Evolutionary conservation across 2,888 invertebrate genomes (phyloP), one percentile per base, ranked within the genome.

Genomic region (Agrochola macilenta): DNA sequence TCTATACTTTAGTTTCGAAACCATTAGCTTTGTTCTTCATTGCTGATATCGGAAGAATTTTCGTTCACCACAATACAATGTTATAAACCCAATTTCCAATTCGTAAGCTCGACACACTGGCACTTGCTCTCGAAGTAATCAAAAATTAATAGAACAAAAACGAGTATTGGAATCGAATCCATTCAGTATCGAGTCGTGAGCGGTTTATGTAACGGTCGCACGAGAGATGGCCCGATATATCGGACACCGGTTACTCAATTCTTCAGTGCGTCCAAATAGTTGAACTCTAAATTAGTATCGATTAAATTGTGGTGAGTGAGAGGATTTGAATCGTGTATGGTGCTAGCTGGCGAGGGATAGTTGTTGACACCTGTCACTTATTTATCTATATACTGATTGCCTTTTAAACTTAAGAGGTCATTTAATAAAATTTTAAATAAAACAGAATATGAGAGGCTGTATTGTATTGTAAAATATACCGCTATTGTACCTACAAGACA

Each of bases 141-240:
- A 75, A 75, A 84, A 72, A 80, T 78, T 69, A 77, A 79, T 85
- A 81, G 78, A 82, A 79, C 84, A 76, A 86, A 79, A 87, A 80
- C 83, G 81, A 72, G 74, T 80, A 81, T 83, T 72, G 65, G 79
- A 86, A 89, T 89, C 87, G 87, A 89, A 90, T 89, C 85, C 78
- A 87, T 88, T 89, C 85, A 89, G 83, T 89, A 86, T 88, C 80
- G 81, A 78, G 79, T 87, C 79, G 83, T 82, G 83, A 89, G 83
- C 86, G 79, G 78, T 84, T 86, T 86, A 84, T 76, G 78, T 88
- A 87, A 88, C 87, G 87, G 87, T 88, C 68, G 72, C 74, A 66
- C 82, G 69, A 78, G 74, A 72, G 86, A 84, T 81, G 79, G 72
- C 61, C 70, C 82, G 86, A 90, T 88, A 82, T 88, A 86, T 89